A percentile compares a stretch with the other conserved stretches of the same genome.
These are phyloP conservation scores for Montifringilla adamsi DNA, from an alignment of 2,113 vertebrate species.

Conservation along the genomic window DNA sequence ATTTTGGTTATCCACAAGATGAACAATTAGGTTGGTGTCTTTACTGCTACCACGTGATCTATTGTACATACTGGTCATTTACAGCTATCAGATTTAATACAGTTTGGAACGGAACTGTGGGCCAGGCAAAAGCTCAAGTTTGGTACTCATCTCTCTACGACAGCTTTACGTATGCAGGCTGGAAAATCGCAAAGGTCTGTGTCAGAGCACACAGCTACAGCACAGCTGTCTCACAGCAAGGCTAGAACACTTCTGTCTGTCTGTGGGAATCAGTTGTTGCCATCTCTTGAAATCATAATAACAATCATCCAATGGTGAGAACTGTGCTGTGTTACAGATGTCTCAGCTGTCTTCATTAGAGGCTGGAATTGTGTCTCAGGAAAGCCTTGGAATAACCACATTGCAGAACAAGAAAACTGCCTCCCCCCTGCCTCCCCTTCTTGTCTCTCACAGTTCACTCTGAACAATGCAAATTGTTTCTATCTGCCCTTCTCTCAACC, in stretches of 20 bases:
- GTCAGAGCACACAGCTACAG: background rate
- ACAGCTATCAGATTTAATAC: background rate
- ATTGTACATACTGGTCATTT: background rate
- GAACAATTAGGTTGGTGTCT: background rate
- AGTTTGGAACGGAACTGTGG: background rate
- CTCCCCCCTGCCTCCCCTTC: accelerated
- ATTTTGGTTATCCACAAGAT: background rate
- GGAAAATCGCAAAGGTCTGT: accelerated
- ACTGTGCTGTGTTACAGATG: conserved; percentile 1
- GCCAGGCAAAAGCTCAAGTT: background rate
- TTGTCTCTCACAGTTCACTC: background rate
- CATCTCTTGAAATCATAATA: conserved; percentile 14
- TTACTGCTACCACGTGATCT: background rate
- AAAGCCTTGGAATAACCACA: background rate
- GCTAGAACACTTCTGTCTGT: background rate
- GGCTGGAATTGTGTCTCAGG: background rate
- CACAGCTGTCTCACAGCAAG: background rate
- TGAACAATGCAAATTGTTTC: background rate
- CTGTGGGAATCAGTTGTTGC: background rate
- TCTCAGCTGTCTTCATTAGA: conserved; percentile 11
- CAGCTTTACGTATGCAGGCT: background rate
- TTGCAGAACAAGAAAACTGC: background rate
- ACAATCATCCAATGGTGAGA: background rate
- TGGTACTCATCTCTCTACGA: background rate
- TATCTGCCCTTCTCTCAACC: background rate